These are phyloP conservation scores for Eolophus roseicapilla DNA, from an alignment of 2,113 vertebrate genomes.

Conservation along the genomic window DNA sequence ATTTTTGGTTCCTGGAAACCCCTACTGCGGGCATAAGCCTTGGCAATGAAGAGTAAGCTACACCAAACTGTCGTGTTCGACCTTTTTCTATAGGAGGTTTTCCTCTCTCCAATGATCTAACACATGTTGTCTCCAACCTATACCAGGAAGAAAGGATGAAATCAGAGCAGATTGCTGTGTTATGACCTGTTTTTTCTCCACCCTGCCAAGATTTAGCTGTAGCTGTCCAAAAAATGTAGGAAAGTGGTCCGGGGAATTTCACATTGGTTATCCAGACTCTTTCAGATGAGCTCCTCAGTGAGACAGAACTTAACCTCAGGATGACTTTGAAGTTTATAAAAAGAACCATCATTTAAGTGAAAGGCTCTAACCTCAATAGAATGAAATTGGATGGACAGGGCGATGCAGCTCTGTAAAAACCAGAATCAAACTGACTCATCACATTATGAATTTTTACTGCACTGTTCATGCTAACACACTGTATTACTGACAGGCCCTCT, in stretches of 20 bases:
- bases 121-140: background rate
- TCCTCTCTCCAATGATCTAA: conserved; percentile 32
- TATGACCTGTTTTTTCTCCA: conserved; percentile 31
- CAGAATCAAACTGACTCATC: conserved; percentile 70
- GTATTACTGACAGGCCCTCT: conserved; percentile 62
- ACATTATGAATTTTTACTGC: conserved; percentile 65
- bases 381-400: conserved; percentile 65
- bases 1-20: conserved; percentile 14
- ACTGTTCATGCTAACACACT: conserved; percentile 37
- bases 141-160: conserved; percentile 49
- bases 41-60: conserved; percentile 7
- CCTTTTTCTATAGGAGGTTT: conserved; percentile 16
- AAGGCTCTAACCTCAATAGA: conserved; percentile 60
- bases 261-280: conserved; percentile 46
- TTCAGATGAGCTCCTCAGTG: conserved; percentile 36
- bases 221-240: conserved; percentile 23
- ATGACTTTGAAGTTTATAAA: conserved; percentile 74
- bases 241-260: conserved; percentile 25
- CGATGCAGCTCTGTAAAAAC: conserved; percentile 54
- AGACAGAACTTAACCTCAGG: conserved; percentile 64
- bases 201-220: conserved; percentile 46
- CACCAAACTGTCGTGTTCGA: conserved; percentile 20
- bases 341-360: conserved; percentile 68
- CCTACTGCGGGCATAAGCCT: background rate
- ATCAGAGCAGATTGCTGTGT: conserved; percentile 44